These are phyloP conservation scores for Sclerodermus sp. DNA, from an alignment of 2,888 invertebrate species.

Conservation along the genomic window DNA sequence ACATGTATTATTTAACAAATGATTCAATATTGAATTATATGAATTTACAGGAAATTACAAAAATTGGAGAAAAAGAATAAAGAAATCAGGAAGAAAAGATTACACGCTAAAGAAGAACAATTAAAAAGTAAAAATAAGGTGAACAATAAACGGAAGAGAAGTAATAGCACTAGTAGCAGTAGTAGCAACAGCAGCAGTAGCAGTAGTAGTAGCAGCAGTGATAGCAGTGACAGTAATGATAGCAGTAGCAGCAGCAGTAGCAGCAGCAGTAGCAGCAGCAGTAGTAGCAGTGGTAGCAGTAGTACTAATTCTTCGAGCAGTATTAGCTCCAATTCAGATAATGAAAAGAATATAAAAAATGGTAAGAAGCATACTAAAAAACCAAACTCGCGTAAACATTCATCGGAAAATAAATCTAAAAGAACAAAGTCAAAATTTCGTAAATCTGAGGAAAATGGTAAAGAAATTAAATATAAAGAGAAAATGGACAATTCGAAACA, in stretches of 20 bases:
- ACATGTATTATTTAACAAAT: conserved; percentile 6
- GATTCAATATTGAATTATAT: conserved; percentile 1
- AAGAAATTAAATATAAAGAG: conserved; percentile 32
- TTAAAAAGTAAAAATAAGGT: conserved; percentile 35
- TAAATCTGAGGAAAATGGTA: conserved; percentile 12
- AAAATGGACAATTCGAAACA: conserved; percentile 16
- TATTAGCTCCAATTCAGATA: conserved; percentile 4
- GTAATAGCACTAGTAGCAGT: conserved; percentile 7
- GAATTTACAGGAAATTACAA: conserved; percentile 64
- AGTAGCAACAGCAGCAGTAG: conserved; percentile 8
- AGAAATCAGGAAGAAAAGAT: conserved; percentile 25
- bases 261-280: conserved; percentile 26
- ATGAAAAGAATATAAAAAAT: conserved; percentile 23
- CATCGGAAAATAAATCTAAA: conserved; percentile 7
- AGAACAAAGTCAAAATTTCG: conserved; percentile 6
- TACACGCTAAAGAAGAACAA: conserved; percentile 1
- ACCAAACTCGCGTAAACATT: conserved; percentile 14
- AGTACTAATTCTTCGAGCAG: conserved; percentile 3
- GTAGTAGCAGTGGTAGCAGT: conserved; percentile 24
- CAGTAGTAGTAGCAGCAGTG: conserved; percentile 1
- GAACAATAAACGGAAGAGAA: conserved; percentile 9
- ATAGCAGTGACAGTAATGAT: conserved; percentile 14
- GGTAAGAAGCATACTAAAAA: conserved; percentile 23
- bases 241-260: conserved; percentile 20
- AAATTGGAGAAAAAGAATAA: conserved; percentile 67